These are phyloP conservation scores for Botia kubotai DNA, from an alignment of 2,797 vertebrate genomes.

Conservation along the genomic window DNA sequence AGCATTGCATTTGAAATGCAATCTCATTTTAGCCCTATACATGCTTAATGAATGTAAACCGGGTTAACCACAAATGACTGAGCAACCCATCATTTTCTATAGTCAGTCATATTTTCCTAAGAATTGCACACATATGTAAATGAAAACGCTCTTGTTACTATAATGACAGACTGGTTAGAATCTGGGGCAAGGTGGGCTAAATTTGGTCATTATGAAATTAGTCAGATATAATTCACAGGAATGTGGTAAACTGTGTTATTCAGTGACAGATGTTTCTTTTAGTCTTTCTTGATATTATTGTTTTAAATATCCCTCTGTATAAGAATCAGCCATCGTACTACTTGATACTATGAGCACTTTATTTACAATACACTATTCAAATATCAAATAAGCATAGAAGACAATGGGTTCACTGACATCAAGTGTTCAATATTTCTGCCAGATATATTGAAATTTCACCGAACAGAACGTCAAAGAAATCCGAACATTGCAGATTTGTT, in stretches of 20 bases:
- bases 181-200: not conserved
- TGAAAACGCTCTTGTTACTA: not conserved
- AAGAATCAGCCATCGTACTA: not conserved
- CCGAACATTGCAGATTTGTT: not conserved
- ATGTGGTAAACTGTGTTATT: not conserved
- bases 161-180: not conserved
- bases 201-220: not conserved
- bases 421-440: not conserved
- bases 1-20: not conserved
- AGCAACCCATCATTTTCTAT: not conserved
- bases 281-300: not conserved
- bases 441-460: not conserved
- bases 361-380: not conserved
- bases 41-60: not conserved
- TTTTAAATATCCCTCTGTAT: not conserved
- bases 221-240: not conserved
- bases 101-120: not conserved
- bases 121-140: not conserved
- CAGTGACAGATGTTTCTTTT: constrained; percentile 22
- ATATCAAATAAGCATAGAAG: not conserved
- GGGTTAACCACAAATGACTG: not conserved
- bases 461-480: not conserved
- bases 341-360: not conserved
- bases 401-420: not conserved
- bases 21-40: not conserved